A percentile compares a stretch with the other conserved stretches of the same genome.
phyloP scores from a whole-genome alignment of 1,140 invertebrate species.

The Microplitis demolitor region DNA sequence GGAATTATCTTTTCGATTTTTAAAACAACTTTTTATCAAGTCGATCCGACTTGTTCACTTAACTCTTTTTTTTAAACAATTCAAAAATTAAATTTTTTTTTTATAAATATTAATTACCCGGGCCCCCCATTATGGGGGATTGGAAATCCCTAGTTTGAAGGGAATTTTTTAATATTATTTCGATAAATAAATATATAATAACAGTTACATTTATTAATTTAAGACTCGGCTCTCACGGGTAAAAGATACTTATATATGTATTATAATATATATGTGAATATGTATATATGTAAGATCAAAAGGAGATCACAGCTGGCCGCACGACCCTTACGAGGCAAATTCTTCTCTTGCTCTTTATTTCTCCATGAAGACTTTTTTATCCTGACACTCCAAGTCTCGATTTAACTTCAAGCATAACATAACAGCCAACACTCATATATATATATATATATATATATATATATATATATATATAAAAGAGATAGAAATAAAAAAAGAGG shows the following conservation, averaged over 20 bases:
- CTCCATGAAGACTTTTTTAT: conserved; percentile 1
- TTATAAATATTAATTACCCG: background rate
- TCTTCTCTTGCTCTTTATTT: conserved; percentile 32
- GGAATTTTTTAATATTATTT: background rate
- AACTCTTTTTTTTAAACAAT: background rate
- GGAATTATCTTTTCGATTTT: conserved; percentile 26
- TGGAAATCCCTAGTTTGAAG: background rate
- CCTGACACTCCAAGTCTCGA: conserved; percentile 1
- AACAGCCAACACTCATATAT: background rate
- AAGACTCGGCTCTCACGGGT: conserved; percentile 27
- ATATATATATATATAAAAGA: background rate
- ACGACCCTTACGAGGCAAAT: conserved; percentile 46
- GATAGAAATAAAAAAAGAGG: background rate
- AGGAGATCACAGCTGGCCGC: conserved; percentile 35
- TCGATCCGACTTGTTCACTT: conserved; percentile 1
- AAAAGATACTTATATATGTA: conserved; percentile 25
- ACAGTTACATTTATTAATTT: conserved; percentile 43
- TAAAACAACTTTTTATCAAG: conserved; percentile 32
- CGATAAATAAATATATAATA: conserved; percentile 28
- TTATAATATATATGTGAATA: conserved; percentile 36
- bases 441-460: background rate
- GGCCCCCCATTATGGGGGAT: too few relatives aligned
- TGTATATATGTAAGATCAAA: conserved; percentile 24
- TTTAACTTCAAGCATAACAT: background rate
- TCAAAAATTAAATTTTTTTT: background rate